Evolutionary conservation across 1,140 invertebrate species (phyloP), one percentile per base, ranked within the genome.

Genomic region (Wasmannia auropunctata): DNA sequence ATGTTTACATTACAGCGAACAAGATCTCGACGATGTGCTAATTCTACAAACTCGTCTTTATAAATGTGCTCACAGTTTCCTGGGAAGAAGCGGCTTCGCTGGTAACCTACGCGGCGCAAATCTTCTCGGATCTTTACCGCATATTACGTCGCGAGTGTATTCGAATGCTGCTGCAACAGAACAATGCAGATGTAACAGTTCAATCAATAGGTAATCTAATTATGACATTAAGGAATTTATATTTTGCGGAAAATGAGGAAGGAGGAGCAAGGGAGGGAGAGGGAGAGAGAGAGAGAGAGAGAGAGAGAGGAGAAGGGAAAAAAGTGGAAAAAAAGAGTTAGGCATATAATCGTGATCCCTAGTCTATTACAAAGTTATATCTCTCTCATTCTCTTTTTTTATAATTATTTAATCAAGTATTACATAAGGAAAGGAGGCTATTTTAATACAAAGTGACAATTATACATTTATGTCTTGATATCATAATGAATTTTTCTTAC

Each of bases 1-100:
- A 22, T 25, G 22, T 40, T 88, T 85, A 37, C 86, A 6, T 91
- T 93, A 74, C 91, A 97, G 96, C 87, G 96, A 97, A 87, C 95
- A 95, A 79, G 96, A 97, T 89, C 94, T 97, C 60, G 96, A 97
- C 87, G 96, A 97, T 87, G 95, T 97, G 19, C 87, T 97, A 37
- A 96, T 96, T 51, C 94, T 96, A 5, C 96, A 97, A 92, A 97
- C 96, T 19, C 95, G 96, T 69, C 93, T 96, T 28, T 96, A 96
- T 92, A 96, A 96, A 83, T 97, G 96, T 76, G 96, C 96, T 31
- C 96, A 96, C 87, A 96, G 96, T 88, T 97, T 97, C 88, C 93
- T 97, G 60, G 96, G 96, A 8, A 93, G 94, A 70, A 95, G 95
- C 88, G 94, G 95, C 5, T 95, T 95, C 49, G 95, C 93, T 1